Conservation (phyloP, 2,888 invertebrate genomes). For the Brachynemurus nebulosus region DNA sequence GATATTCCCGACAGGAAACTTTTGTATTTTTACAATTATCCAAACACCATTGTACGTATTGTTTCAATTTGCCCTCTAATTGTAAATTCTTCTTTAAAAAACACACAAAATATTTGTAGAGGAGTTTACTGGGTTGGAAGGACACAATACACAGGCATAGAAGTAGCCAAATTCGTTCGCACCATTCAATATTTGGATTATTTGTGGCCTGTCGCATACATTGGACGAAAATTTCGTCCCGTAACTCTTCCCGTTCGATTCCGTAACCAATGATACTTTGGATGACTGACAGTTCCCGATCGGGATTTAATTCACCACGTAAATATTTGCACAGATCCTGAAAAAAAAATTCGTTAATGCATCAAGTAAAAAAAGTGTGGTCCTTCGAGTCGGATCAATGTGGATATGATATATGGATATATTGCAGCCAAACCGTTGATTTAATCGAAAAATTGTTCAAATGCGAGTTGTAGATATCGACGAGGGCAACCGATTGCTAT, state of each 20-base stretch:
- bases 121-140: slow-evolving; percentile 76
- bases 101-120: slow-evolving; percentile 66
- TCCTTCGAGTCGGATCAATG: too few species aligned
- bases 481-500: too few species aligned
- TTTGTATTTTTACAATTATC: slow-evolving; percentile 84
- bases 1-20: slow-evolving; percentile 63
- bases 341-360: slow-evolving; percentile 12
- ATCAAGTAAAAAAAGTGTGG: too few species aligned
- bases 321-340: slow-evolving; percentile 84
- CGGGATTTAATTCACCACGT: slow-evolving; percentile 73
- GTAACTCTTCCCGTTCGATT: slow-evolving; percentile 77
- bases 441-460: too few species aligned
- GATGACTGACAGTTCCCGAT: slow-evolving; percentile 68
- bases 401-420: too few species aligned
- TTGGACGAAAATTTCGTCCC: slow-evolving; percentile 85
- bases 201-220: slow-evolving; percentile 80
- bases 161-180: slow-evolving; percentile 76
- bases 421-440: too few species aligned
- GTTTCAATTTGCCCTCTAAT: slow-evolving; percentile 54
- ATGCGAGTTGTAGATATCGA: too few species aligned
- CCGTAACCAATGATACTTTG: slow-evolving; percentile 77
- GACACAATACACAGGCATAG: slow-evolving; percentile 82
- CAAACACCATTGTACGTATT: slow-evolving; percentile 88
- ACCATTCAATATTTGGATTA: slow-evolving; percentile 72
- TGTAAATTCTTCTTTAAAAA: slow-evolving; percentile 57